Evolutionary conservation across 2,797 vertebrate genomes (phyloP).

Genomic region (Enteromius radiatus): DNA sequence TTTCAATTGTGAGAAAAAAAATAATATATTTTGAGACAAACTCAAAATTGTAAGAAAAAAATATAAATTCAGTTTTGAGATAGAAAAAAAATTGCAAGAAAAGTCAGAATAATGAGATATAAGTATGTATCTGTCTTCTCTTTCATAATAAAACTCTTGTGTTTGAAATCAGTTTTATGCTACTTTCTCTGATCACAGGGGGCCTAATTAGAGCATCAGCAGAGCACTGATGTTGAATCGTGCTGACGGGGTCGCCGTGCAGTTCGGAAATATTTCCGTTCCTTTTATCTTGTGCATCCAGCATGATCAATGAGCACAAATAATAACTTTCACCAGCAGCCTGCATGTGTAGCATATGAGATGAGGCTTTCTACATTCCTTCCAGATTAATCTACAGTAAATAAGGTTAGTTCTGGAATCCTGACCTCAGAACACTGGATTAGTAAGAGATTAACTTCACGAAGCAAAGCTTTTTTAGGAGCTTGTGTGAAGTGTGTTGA

Average conservation of each 20-base stretch:
- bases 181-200: not conserved
- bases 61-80: too few relatives aligned
- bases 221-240: conserved; percentile 14
- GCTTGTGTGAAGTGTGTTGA: not conserved
- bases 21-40: too few relatives aligned
- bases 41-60: not conserved
- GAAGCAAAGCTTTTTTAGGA: not conserved
- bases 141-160: too few relatives aligned
- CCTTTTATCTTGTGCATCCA: conserved; percentile 28
- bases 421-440: not conserved
- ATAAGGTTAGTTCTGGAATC: conserved; percentile 2
- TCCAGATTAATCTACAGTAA: not conserved
- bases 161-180: too few relatives aligned
- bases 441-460: conserved; percentile 13
- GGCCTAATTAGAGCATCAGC: conserved; percentile 13
- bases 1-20: too few relatives aligned
- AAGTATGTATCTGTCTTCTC: too few relatives aligned
- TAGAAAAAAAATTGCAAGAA: too few relatives aligned
- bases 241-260: conserved; percentile 1
- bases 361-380: not conserved
- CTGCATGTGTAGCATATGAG: not conserved
- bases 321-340: not conserved
- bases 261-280: conserved; percentile 19
- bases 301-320: not conserved
- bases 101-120: too few relatives aligned